Evolutionary conservation across 2,888 invertebrate species (phyloP), one percentile per base, ranked within the genome.

Genomic region (Trilocha varians): DNA sequence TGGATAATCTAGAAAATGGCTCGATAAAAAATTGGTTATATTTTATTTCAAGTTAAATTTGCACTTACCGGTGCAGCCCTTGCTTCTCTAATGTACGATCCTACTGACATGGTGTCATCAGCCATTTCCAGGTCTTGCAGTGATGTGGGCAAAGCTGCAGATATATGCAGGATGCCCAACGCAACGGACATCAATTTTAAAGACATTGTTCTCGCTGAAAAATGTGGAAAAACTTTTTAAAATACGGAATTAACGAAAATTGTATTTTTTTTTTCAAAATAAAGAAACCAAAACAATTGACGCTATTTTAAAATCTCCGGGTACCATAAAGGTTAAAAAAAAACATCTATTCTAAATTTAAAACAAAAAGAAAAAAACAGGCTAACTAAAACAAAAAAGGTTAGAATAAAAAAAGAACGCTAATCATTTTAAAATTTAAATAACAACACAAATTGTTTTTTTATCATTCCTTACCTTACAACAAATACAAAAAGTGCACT

Each of bases 81-180:
- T 0, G 87, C 78, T 71, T 88, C 88, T 36, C 90, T 71, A 14
- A 88, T 72, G 48, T 87, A 87, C 5, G 89, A 88, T 44, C 88
- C 89, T 5, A 89, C 87, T 16, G 88, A 74, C 45, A 78, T 70
- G 1, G 87, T 87, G 53, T 89, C 89, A 49, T 79, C 87, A 13
- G 73, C 78, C 43, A 78, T 55, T 45, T 74, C 67, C 45, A 83
- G 56, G 39, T 82, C 85, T 37, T 76, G 69, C 6, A 83, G 62
- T 2, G 67, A 67, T 3, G 66, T 59, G 0, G 83, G 75, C 44
- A 67, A 41, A 4, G 72, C 63, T 13, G 56, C 52, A 33, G 56
- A 60, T 16, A 78, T 16, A 13, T 77, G 77, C 40, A 78, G 50
- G 41, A 76, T 43, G 39, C 71, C 68, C 46, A 80, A 35, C 9